phyloP scores from a whole-genome alignment of 92 coral and sea anemone species.

The Palythoa grandis region DNA sequence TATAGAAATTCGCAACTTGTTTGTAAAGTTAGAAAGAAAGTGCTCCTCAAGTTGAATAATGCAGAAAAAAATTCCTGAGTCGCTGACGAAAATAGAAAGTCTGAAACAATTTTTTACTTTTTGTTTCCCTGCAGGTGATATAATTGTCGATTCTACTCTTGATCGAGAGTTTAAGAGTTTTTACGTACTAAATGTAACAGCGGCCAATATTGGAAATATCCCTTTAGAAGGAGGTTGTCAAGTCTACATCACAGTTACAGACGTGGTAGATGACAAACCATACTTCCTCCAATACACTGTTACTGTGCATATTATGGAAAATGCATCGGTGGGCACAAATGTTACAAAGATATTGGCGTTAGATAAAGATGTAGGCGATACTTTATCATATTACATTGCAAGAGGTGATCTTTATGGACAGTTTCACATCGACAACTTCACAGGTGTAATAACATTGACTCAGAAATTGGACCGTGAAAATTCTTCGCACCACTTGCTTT shows the following conservation, averaged over 20 bases:
- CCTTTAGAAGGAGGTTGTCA: slow-evolving; percentile 67
- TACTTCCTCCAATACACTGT: slow-evolving; percentile 57
- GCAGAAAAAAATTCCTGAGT: too few relatives aligned
- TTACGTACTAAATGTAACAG: slow-evolving; percentile 74
- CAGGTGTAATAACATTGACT: slow-evolving; percentile 73
- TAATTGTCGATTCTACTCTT: slow-evolving; percentile 75
- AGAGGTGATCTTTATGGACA: slow-evolving; percentile 64
- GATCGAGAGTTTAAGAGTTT: slow-evolving; percentile 80
- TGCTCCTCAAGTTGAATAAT: too few relatives aligned
- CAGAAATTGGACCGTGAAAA: slow-evolving; percentile 76
- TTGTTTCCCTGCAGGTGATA: slow-evolving; percentile 59
- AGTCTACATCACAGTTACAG: slow-evolving; percentile 77
- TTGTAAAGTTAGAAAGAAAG: too few relatives aligned
- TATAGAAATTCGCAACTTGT: too few relatives aligned
- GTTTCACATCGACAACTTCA: slow-evolving; percentile 71
- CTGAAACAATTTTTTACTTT: too few relatives aligned
- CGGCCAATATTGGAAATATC: slow-evolving; percentile 74
- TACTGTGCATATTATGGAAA: slow-evolving; percentile 61
- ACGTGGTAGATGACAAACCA: slow-evolving; percentile 83
- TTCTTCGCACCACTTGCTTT: slow-evolving; percentile 58
- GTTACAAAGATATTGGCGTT: slow-evolving; percentile 67
- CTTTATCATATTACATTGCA: slow-evolving; percentile 61
- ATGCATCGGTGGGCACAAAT: slow-evolving; percentile 62
- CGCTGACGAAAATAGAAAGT: too few relatives aligned
- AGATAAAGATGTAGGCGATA: slow-evolving; percentile 80